phyloP scores from a whole-genome alignment of 2,113 vertebrate genomes.

The Nipponia nippon region DNA sequence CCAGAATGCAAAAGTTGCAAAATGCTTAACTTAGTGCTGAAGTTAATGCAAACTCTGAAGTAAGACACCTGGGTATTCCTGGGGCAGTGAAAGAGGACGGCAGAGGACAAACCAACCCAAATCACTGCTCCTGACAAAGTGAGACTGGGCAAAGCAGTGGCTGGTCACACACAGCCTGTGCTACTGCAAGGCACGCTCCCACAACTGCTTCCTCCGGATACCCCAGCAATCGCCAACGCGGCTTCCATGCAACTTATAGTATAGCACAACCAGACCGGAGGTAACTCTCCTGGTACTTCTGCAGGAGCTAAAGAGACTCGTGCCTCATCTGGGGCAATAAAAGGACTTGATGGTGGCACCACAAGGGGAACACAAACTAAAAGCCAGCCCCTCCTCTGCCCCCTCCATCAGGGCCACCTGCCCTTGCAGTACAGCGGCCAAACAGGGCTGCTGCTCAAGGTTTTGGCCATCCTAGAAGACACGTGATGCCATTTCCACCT shows the following conservation, averaged over 20 bases:
- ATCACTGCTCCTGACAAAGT: not conserved
- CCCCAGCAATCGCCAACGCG: accelerated
- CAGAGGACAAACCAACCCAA: not conserved
- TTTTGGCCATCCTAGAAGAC: not conserved
- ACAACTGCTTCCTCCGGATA: not conserved
- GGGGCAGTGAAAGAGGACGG: not conserved
- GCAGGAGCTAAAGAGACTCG: not conserved
- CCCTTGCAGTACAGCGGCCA: not conserved
- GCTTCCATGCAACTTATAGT: not conserved
- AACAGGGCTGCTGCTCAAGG: not conserved
- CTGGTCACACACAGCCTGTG: not conserved
- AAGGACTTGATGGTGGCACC: not conserved
- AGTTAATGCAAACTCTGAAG: not conserved
- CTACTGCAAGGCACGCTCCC: not conserved
- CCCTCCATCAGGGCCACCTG: not conserved
- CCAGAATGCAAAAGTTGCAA: not conserved
- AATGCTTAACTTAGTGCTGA: not conserved
- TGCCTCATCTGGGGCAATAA: not conserved
- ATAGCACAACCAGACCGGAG: not conserved
- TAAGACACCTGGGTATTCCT: not conserved
- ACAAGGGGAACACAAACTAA: not conserved
- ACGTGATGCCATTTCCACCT: not conserved
- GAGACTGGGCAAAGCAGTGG: not conserved
- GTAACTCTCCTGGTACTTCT: not conserved
- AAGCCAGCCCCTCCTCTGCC: not conserved